These are phyloP conservation scores for Parazoanthus swiftii DNA, from an alignment of 92 coral and sea anemone species.

Conservation along the genomic window DNA sequence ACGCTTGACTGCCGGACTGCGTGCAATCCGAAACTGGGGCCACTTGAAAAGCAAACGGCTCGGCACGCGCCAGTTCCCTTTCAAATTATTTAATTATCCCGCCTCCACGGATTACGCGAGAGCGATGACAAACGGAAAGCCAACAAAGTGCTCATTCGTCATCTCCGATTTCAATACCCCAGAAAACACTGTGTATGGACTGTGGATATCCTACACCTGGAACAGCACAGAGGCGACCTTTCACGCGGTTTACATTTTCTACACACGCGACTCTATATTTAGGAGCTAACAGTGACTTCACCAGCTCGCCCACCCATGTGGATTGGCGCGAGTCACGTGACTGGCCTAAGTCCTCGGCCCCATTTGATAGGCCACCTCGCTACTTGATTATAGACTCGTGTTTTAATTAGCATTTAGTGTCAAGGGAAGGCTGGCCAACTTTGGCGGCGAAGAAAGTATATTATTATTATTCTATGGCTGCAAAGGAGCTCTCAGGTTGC, in stretches of 20 bases:
- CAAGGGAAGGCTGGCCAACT: slow-evolving; percentile 85
- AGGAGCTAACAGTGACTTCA: slow-evolving; percentile 31
- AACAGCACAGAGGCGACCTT: not conserved
- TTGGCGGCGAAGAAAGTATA: slow-evolving; percentile 70
- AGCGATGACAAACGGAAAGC: not conserved
- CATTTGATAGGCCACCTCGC: slow-evolving; percentile 83
- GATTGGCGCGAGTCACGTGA: slow-evolving; percentile 79
- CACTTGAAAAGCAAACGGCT: slow-evolving; percentile 11
- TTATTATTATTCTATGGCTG: slow-evolving; percentile 70
- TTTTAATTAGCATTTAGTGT: slow-evolving; percentile 94
- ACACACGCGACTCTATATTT: slow-evolving; percentile 18
- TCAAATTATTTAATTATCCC: slow-evolving; percentile 22
- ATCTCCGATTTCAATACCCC: not conserved
- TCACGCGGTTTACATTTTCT: slow-evolving; percentile 1
- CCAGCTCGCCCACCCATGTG: slow-evolving; percentile 46
- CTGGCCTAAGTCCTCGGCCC: slow-evolving; percentile 47
- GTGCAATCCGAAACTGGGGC: not conserved
- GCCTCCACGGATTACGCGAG: slow-evolving; percentile 8
- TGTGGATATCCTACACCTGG: not conserved
- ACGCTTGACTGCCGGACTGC: not conserved
- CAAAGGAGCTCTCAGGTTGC: slow-evolving; percentile 62
- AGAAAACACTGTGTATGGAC: not conserved
- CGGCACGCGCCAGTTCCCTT: slow-evolving; percentile 15
- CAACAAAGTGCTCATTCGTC: not conserved
- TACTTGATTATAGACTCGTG: slow-evolving; percentile 72